Conservation (phyloP, 2,113 vertebrate species). For the Anguilla rostrata region DNA sequence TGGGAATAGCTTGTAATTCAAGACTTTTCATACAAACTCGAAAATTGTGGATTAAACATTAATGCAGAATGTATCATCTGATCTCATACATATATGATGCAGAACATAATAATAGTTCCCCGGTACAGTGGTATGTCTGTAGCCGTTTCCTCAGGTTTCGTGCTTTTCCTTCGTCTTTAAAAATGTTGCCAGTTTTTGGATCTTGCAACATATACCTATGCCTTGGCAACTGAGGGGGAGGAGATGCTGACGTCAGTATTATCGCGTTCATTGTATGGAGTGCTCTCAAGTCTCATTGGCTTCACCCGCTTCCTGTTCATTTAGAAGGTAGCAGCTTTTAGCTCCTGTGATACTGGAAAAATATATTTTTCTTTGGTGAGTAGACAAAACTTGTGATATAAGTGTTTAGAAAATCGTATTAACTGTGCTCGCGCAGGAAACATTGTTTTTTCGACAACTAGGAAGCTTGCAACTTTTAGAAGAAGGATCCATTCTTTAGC, state of each 20-base stretch:
- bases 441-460: not conserved
- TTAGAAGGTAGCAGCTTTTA: not conserved
- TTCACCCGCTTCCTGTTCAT: constrained; percentile 27
- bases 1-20: no score
- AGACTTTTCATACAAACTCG: no score
- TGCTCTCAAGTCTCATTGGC: not conserved
- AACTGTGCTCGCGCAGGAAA: not conserved
- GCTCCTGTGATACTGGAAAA: not conserved
- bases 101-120: no score
- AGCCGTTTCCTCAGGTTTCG: no score
- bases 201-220: not conserved
- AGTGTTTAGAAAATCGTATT: not conserved
- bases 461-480: not conserved
- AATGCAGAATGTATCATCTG: no score
- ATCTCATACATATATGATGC: no score
- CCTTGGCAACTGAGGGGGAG: not conserved
- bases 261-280: constrained; percentile 10
- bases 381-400: not conserved
- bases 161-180: not conserved
- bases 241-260: constrained; percentile 4
- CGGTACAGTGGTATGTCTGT: no score
- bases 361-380: constrained; percentile 6
- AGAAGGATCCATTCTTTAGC: not conserved
- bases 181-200: not conserved
- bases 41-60: no score